These are phyloP conservation scores for Andricus quercusramuli DNA, from an alignment of 2,888 invertebrate genomes.

Conservation along the genomic window DNA sequence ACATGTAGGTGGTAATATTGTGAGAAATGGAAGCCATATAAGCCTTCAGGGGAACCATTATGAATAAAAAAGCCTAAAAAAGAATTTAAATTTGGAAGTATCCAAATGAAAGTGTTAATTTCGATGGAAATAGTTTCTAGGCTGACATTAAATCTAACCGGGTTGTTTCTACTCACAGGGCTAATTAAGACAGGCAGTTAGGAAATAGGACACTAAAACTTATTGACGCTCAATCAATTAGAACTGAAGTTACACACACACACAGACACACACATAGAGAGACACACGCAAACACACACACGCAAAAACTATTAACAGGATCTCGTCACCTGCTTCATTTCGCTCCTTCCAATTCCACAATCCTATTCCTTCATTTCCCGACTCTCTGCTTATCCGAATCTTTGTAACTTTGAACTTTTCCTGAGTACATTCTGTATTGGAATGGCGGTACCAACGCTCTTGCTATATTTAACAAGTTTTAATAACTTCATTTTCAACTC, in stretches of 20 bases:
- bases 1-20: no score
- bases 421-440: background rate
- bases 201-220: slow-evolving; percentile 34
- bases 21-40: no score
- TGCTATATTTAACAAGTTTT: slow-evolving; percentile 5
- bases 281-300: background rate
- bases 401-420: background rate
- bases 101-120: background rate
- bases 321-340: background rate
- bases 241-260: slow-evolving; percentile 5
- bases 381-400: background rate
- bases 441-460: background rate
- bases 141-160: background rate
- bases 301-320: background rate
- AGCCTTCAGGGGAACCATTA: no score
- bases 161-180: background rate
- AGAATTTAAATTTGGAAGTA: no score
- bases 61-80: no score
- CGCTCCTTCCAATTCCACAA: background rate
- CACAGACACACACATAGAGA: no score
- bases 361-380: slow-evolving; percentile 1
- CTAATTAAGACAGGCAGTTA: slow-evolving; percentile 21
- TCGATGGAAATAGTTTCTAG: slow-evolving; percentile 7
- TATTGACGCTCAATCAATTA: slow-evolving; percentile 36
- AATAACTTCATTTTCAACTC: slow-evolving; percentile 16